Evolutionary conservation across 2,888 invertebrate genomes (phyloP).

Genomic region (Gerosis bhagava): DNA sequence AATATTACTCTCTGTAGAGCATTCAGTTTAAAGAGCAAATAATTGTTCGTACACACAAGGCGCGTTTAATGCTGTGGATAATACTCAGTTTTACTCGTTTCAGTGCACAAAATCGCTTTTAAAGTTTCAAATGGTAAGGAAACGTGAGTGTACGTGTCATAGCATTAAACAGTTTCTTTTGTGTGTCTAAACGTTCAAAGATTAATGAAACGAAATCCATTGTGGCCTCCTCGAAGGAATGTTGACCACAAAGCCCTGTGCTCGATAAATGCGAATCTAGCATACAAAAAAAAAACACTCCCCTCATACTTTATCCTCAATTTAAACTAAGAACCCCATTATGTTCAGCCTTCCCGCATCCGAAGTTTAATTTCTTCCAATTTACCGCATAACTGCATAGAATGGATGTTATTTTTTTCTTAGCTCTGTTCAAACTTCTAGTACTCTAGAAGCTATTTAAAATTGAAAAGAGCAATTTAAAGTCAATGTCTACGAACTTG

Average conservation of each 20-base stretch:
- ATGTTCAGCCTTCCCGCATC: conserved; percentile 24
- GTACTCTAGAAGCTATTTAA: conserved; percentile 28
- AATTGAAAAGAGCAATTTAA: conserved; percentile 30
- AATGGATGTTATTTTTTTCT: conserved; percentile 26
- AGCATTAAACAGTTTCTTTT: conserved; percentile 76
- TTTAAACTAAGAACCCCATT: conserved; percentile 27
- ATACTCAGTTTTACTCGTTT: conserved; percentile 42
- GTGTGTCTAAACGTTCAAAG: conserved; percentile 62
- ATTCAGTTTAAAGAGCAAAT: conserved; percentile 17
- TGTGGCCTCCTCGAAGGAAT: conserved; percentile 46
- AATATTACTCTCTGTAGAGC: conserved; percentile 3
- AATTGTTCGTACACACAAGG: conserved; percentile 19
- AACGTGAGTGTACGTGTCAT: conserved; percentile 65
- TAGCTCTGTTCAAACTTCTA: conserved; percentile 24
- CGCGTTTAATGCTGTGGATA: conserved; percentile 45
- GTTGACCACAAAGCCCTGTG: conserved; percentile 42
- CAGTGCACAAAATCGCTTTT: conserved; percentile 44
- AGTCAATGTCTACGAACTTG: conserved; percentile 20
- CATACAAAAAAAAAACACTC: conserved; percentile 32
- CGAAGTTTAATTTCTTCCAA: conserved; percentile 23
- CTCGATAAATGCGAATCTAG: conserved; percentile 47
- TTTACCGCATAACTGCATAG: conserved; percentile 17
- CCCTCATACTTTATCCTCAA: conserved; percentile 31
- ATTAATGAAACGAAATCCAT: conserved; percentile 57
- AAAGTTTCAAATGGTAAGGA: conserved; percentile 52